These are phyloP conservation scores for Saccostrea glomerata DNA, from an alignment of 1,140 invertebrate species.

Conservation along the genomic window DNA sequence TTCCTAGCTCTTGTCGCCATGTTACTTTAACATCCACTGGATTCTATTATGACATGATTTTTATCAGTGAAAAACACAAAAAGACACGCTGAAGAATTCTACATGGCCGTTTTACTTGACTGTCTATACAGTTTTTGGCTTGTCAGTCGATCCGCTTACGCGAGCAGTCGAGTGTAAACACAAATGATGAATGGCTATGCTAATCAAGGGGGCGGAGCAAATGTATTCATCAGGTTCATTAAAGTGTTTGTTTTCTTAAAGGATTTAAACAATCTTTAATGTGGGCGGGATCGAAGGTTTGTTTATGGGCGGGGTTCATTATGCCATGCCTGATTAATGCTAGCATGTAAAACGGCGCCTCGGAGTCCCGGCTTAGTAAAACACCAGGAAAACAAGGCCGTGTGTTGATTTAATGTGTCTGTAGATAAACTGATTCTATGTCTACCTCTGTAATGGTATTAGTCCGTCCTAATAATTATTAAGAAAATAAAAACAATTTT, in stretches of 20 bases:
- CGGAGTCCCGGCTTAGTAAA: slow-evolving; percentile 16
- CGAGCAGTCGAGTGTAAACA: slow-evolving; percentile 33
- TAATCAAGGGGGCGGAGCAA: slow-evolving; percentile 11
- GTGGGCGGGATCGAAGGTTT: background rate
- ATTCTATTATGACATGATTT: slow-evolving; percentile 35
- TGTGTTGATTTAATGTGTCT: slow-evolving; percentile 34
- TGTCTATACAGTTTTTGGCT: slow-evolving; percentile 4
- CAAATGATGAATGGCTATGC: slow-evolving; percentile 31
- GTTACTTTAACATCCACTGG: slow-evolving; percentile 12
- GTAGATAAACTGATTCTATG: slow-evolving; percentile 31
- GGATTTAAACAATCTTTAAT: slow-evolving; percentile 2
- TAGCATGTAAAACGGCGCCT: slow-evolving; percentile 20
- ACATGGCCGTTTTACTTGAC: slow-evolving; percentile 10
- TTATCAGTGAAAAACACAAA: slow-evolving; percentile 7
- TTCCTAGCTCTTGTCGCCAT: background rate
- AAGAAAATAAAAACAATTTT: slow-evolving; percentile 39
- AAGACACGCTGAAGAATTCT: slow-evolving; percentile 15
- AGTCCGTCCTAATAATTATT: slow-evolving; percentile 28
- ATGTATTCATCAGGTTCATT: slow-evolving; percentile 17
- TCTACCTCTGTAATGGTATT: slow-evolving; percentile 36
- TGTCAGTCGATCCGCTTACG: slow-evolving; percentile 31
- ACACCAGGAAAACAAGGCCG: slow-evolving; percentile 29
- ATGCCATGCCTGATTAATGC: slow-evolving; percentile 35
- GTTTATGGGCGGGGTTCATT: slow-evolving; percentile 32
- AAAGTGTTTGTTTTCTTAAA: slow-evolving; percentile 26